phyloP scores from a whole-genome alignment of 2,113 vertebrate genomes.

The Lagopus leucura region DNA sequence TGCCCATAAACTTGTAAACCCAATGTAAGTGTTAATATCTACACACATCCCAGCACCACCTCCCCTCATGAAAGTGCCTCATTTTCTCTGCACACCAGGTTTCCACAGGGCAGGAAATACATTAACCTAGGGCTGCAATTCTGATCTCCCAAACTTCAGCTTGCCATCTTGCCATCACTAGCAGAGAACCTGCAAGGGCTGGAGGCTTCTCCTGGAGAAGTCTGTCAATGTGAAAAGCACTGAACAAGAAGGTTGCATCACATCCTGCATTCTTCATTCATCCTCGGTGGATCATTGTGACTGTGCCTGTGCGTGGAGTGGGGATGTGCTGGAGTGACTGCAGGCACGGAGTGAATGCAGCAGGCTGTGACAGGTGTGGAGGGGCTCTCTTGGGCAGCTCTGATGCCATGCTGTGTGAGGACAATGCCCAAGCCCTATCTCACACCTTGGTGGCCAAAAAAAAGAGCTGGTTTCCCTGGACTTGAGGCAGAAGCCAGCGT shows the following conservation, averaged over 20 bases:
- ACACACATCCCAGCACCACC: neutral
- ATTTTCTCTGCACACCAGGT: accelerated
- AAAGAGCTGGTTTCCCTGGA: neutral
- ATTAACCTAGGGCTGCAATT: neutral
- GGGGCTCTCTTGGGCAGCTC: neutral
- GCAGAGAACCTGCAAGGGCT: accelerated
- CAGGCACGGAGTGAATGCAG: neutral
- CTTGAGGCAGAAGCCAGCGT: neutral
- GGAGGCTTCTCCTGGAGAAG: neutral
- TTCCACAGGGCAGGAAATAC: neutral
- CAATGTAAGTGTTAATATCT: neutral
- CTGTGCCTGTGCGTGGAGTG: accelerated
- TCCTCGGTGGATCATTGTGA: neutral
- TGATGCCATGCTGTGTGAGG: neutral
- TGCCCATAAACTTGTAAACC: neutral
- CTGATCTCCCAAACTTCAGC: neutral
- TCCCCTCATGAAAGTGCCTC: neutral
- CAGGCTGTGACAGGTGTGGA: neutral
- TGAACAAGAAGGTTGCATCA: neutral
- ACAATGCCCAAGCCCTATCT: neutral
- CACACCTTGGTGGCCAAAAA: neutral
- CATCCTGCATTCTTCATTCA: neutral
- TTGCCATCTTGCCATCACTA: neutral
- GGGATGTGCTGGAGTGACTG: neutral
- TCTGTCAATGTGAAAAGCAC: neutral